Percentiles rank a stretch among this genome's conserved stretches.
Conservation (phyloP, 2,113 vertebrate genomes). For the Paedocypris sp. region DNA sequence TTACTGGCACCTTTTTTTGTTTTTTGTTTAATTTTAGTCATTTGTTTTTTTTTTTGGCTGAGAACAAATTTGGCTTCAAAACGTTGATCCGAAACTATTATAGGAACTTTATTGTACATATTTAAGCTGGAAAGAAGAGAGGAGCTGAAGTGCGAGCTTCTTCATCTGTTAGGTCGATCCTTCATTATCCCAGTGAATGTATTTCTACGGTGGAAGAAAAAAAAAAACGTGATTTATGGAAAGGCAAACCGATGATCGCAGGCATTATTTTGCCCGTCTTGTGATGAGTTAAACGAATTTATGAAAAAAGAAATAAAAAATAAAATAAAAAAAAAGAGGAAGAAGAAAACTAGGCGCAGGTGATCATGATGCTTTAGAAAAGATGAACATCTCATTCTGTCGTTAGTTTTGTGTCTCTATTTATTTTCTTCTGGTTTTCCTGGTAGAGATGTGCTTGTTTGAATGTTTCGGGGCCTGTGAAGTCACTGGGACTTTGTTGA, state of each 20-base stretch:
- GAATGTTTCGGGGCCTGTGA: neutral
- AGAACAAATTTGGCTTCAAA: constrained; percentile 45
- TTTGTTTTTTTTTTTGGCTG: constrained; percentile 65
- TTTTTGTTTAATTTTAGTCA: too few relatives aligned
- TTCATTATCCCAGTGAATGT: constrained; percentile 81
- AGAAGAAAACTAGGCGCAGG: constrained; percentile 47
- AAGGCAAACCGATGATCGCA: constrained; percentile 69
- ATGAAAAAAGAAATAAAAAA: too few relatives aligned
- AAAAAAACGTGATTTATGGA: constrained; percentile 69
- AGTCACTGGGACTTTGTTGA: neutral
- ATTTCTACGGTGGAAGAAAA: constrained; percentile 76
- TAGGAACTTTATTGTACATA: constrained; percentile 89
- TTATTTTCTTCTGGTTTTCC: constrained; percentile 2
- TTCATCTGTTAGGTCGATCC: constrained; percentile 59
- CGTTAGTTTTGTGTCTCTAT: constrained; percentile 54
- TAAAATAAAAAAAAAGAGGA: too few relatives aligned
- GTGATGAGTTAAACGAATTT: constrained; percentile 60
- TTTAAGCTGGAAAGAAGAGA: constrained; percentile 70
- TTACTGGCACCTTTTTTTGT: constrained; percentile 80
- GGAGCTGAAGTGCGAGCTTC: constrained; percentile 65
- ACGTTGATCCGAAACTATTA: constrained; percentile 53
- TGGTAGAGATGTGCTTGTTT: neutral
- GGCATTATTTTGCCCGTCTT: constrained; percentile 75
- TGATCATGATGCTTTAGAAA: constrained; percentile 36
- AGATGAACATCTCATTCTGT: constrained; percentile 68